Base-by-base conservation (phyloP, 2,797 vertebrate species). In the Adrianichthys oophorus region DNA sequence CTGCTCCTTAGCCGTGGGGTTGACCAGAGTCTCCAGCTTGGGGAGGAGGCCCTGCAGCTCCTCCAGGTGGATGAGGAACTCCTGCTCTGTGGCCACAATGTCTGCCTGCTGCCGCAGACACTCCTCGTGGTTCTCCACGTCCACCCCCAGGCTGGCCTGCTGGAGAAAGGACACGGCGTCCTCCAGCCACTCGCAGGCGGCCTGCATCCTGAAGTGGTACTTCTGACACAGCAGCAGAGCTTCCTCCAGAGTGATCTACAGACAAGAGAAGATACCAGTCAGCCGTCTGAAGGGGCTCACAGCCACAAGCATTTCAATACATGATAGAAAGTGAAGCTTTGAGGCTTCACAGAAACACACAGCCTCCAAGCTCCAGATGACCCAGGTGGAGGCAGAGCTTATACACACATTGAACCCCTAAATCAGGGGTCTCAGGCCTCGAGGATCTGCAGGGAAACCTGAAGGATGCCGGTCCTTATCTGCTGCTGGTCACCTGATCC, bases 81-180 rank as follows among this genome's bases (percentile, higher is more conserved):
- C 93, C 68, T 87, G 92, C 82, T 98, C 93, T 7, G 94, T 93
- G 49, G 86, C 91, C 87, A 98, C 92, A 86, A 98, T 96, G 41
- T 97, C 95, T 2, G 56, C 62, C 50, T 96, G 96, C 66, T 92
- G 93, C 65, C 86, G 90, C 42, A 98, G 89, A 74, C 91, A 94
- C 70, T 98, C 97, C 81, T 98, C 96, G 0, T 93, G 94, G 62
- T 93, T 95, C 75, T 98, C 98, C 57, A 96, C 93, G 4, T 98
- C 95, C 14, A 98, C 91, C 6, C 98, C 96, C 0, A 93, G 91
- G 78, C 90, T 92, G 4, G 92, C 89, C 77, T 95, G 92, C 65
- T 96, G 94, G 23, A 98, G 83, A 83, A 95, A 94, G 59, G 94
- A 94, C 41, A 95, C 94, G 0, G 95, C 94, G 17, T 99, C 98